phyloP scores from a whole-genome alignment of 2,888 invertebrate species.

The Copidosoma aretas region DNA sequence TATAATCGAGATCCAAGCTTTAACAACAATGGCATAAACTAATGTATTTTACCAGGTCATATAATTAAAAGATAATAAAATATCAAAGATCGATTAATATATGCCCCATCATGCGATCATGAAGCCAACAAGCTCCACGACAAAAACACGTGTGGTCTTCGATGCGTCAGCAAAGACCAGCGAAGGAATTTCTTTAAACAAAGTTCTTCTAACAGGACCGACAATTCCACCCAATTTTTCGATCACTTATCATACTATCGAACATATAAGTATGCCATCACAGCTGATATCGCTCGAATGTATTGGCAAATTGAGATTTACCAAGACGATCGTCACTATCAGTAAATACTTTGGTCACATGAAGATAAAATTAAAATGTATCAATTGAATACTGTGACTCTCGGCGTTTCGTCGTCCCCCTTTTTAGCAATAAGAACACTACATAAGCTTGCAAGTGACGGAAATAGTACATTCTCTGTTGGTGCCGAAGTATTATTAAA shows the following conservation, averaged over 20 bases:
- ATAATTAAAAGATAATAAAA: neutral
- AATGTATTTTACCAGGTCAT: neutral
- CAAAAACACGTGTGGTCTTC: conserved; percentile 28
- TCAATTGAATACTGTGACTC: conserved; percentile 27
- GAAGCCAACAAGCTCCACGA: conserved; percentile 16
- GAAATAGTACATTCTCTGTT: conserved; percentile 32
- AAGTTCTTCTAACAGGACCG: conserved; percentile 23
- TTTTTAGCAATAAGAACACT: conserved; percentile 44
- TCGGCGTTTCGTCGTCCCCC: conserved; percentile 39
- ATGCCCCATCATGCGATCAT: conserved; percentile 32
- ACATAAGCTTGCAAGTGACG: conserved; percentile 39
- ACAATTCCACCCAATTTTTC: conserved; percentile 26
- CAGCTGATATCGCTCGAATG: conserved; percentile 39
- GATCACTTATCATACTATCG: conserved; percentile 25
- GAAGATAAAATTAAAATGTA: neutral
- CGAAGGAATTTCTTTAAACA: conserved; percentile 24
- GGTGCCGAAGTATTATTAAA: conserved; percentile 33
- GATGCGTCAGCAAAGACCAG: conserved; percentile 23
- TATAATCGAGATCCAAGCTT: conserved; percentile 22
- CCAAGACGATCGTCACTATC: conserved; percentile 16
- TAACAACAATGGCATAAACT: neutral
- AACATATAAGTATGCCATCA: conserved; percentile 16
- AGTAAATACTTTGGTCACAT: conserved; percentile 1
- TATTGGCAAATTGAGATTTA: conserved; percentile 37
- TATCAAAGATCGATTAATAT: neutral